Base-by-base conservation (phyloP, 2,113 vertebrate species). In the Paracanthobrama guichenoti region DNA sequence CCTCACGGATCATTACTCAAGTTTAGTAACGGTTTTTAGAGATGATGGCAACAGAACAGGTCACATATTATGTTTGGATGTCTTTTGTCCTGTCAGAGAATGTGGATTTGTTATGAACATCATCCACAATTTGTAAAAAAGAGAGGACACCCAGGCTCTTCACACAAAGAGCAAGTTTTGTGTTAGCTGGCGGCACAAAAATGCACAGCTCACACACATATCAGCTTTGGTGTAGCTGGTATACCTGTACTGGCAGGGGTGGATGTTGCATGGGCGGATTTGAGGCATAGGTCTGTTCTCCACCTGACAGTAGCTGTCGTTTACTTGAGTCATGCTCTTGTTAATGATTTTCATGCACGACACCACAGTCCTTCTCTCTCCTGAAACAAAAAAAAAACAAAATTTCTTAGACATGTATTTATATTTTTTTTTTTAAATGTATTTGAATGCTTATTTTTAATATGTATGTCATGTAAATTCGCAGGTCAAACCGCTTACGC, bases 241-340 rank as follows among this genome's bases (percentile, higher is more conserved):
- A 39, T 39, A 99, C 98, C 97, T 91, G 91, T 96, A 96, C 88
- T 97, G 97, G 92, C 98, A 99, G 31, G 95, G 95, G 86, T 98
- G 96, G 14, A 90, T 87, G 91, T 98, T 98, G 93, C 98, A 99
- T 75, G 79, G 94, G 74, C 96, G 95, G 83, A 97, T 90, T 91
- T 98, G 97, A 16, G 97, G 96, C 60, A 92, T 93, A 0, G 97
- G 97, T 22, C 95, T 93, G 85, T 94, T 96, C 74, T 95, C 94
- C 24, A 92, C 92, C 2, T 95, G 95, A 87, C 98, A 99, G 90
- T 94, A 93, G 64, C 95, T 97, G 77, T 96, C 91, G 5, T 97
- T 97, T 85, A 95, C 96, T 81, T 94, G 85, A 0, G 93, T 94
- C 90, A 96, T 96, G 77, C 93, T 96, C 93, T 96, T 97, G 91